These are phyloP conservation scores for Amphipyra berbera DNA, from an alignment of 2,888 invertebrate genomes.

Conservation along the genomic window DNA sequence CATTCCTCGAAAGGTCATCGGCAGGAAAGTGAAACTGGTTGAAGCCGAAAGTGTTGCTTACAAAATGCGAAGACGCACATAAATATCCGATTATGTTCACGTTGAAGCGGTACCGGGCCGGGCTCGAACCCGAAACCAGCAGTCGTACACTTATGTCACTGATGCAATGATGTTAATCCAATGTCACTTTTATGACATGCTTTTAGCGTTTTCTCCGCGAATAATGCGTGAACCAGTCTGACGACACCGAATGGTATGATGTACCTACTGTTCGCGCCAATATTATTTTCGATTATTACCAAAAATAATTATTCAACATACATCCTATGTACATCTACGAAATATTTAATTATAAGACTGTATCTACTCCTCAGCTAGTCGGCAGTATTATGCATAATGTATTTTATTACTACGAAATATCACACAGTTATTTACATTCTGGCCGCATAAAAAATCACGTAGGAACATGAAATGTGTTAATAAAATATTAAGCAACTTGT, in stretches of 20 bases:
- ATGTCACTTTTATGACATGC: slow-evolving; percentile 78
- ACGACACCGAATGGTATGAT: slow-evolving; percentile 65
- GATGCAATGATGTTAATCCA: slow-evolving; percentile 77
- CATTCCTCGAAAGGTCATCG: slow-evolving; percentile 84
- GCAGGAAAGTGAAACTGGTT: slow-evolving; percentile 86
- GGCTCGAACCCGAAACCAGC: slow-evolving; percentile 66
- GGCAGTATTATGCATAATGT: slow-evolving; percentile 49
- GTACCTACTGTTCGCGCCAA: slow-evolving; percentile 73
- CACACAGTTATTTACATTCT: slow-evolving; percentile 61
- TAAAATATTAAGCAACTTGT: slow-evolving; percentile 68
- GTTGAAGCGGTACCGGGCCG: slow-evolving; percentile 51
- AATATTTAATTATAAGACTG: slow-evolving; percentile 31
- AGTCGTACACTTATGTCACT: slow-evolving; percentile 61
- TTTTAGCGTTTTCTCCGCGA: slow-evolving; percentile 65
- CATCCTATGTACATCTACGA: slow-evolving; percentile 22
- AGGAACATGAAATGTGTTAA: slow-evolving; percentile 59
- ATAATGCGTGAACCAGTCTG: slow-evolving; percentile 53
- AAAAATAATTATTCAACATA: slow-evolving; percentile 49
- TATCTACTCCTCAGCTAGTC: slow-evolving; percentile 11
- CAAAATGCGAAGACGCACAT: slow-evolving; percentile 76
- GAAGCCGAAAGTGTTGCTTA: slow-evolving; percentile 81
- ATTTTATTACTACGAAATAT: slow-evolving; percentile 61
- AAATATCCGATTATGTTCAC: slow-evolving; percentile 73
- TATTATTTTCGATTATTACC: slow-evolving; percentile 58
- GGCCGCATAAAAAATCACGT: slow-evolving; percentile 57